phyloP scores from a whole-genome alignment of 2,888 invertebrate genomes.

The Gastrophysa polygoni region DNA sequence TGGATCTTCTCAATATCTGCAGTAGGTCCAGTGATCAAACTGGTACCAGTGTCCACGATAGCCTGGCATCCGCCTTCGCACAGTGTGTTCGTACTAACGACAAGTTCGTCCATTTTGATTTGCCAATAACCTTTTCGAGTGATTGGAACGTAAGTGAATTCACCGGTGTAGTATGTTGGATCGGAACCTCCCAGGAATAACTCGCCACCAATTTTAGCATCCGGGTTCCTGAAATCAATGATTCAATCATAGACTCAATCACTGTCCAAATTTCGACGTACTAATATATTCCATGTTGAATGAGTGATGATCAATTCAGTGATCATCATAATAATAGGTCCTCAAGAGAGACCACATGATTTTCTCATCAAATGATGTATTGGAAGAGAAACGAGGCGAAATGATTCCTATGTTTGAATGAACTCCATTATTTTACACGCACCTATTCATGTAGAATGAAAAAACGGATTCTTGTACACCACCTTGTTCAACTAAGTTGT shows the following conservation, averaged over 20 bases:
- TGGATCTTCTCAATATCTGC: constrained; percentile 79
- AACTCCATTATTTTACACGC: background rate
- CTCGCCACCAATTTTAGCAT: constrained; percentile 78
- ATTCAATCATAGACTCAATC: too few species aligned
- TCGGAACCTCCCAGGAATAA: constrained; percentile 95
- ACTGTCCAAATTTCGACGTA: too few species aligned
- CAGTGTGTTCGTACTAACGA: constrained; percentile 62
- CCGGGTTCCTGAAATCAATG: constrained; percentile 68
- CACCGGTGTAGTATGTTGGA: constrained; percentile 82
- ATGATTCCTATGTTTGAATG: too few species aligned
- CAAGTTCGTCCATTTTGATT: constrained; percentile 74
- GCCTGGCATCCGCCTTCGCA: constrained; percentile 87
- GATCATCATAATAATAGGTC: too few species aligned
- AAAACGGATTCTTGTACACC: constrained; percentile 74
- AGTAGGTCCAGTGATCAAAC: constrained; percentile 90
- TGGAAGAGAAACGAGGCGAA: too few species aligned
- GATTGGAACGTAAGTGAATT: constrained; percentile 88
- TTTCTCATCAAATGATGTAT: too few species aligned
- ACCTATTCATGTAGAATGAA: constrained; percentile 88
- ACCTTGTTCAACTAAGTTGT: constrained; percentile 82
- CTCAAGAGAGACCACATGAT: too few species aligned
- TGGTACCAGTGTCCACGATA: constrained; percentile 95
- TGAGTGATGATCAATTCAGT: too few species aligned
- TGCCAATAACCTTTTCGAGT: constrained; percentile 93
- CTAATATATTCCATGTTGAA: too few species aligned